phyloP scores from a whole-genome alignment of 2,113 vertebrate species.

The Oryzias curvinotus region DNA sequence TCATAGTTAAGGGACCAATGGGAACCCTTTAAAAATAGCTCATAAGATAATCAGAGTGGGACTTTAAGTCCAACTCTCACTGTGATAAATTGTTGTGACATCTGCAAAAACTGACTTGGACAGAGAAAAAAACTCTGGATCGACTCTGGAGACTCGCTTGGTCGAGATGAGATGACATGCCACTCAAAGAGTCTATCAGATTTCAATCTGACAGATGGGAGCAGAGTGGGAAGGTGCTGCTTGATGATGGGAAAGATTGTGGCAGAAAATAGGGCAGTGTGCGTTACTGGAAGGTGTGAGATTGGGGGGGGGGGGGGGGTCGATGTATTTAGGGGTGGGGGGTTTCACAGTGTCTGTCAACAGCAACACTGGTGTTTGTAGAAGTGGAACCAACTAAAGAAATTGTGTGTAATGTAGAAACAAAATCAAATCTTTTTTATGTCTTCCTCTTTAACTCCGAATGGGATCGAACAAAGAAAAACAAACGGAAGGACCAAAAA shows the following conservation, averaged over 20 bases:
- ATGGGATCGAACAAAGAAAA: no score
- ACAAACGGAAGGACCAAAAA: no score
- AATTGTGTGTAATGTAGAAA: conserved; percentile 5
- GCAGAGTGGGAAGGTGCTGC: conserved; percentile 16
- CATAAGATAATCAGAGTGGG: conserved; percentile 8
- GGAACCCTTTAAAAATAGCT: no score
- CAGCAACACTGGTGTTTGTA: conserved; percentile 37
- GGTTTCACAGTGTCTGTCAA: conserved; percentile 30
- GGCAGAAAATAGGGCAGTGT: conserved; percentile 48
- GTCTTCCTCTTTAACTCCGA: no score
- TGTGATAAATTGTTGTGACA: conserved; percentile 3
- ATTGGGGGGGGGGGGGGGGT: conserved; percentile 15
- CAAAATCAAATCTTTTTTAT: background rate
- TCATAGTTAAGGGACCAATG: no score
- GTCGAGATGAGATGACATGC: conserved; percentile 28
- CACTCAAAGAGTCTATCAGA: conserved; percentile 47
- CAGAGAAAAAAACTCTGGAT: background rate
- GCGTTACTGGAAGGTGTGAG: conserved; percentile 41
- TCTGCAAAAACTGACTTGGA: conserved; percentile 6
- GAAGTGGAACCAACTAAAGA: conserved; percentile 1
- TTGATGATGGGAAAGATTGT: conserved; percentile 42
- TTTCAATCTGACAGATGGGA: conserved; percentile 54
- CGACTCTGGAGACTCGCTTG: conserved; percentile 12
- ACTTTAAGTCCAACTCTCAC: background rate
- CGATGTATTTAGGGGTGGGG: conserved; percentile 14